Percentiles rank a stretch among this genome's conserved stretches.
Conservation (phyloP, 2,113 vertebrate genomes). For the Raja brachyura region DNA sequence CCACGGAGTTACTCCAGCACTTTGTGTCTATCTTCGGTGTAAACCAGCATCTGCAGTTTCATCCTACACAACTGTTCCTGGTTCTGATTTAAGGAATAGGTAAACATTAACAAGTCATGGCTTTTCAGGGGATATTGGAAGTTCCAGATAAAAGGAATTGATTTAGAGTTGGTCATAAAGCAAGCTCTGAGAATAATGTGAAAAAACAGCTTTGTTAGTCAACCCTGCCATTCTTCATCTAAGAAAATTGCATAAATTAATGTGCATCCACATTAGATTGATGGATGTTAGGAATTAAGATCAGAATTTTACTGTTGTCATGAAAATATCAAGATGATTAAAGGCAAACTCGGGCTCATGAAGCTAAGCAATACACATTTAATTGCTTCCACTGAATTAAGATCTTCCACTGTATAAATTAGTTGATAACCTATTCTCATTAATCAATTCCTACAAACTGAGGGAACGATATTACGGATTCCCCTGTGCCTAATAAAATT, state of each 20-base stretch:
- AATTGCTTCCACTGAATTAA: constrained; percentile 13
- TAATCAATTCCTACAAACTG: not conserved
- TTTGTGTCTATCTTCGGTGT: too few relatives aligned
- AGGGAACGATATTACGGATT: not conserved
- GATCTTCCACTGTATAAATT: constrained; percentile 16
- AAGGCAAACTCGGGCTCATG: not conserved
- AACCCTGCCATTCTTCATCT: not conserved
- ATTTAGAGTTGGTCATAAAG: not conserved
- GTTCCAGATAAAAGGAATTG: too few relatives aligned
- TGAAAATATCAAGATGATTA: constrained; percentile 10
- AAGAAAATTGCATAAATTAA: not conserved
- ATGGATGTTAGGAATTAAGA: not conserved
- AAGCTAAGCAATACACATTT: not conserved
- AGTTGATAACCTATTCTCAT: constrained; percentile 3
- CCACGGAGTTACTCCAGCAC: too few relatives aligned
- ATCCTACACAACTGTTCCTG: too few relatives aligned
- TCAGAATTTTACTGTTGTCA: not conserved
- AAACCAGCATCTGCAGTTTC: too few relatives aligned
- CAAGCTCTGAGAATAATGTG: not conserved
- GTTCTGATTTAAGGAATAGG: not conserved
- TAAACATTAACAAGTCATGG: not conserved
- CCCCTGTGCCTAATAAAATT: not conserved
- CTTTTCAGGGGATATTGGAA: not conserved
- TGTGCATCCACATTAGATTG: not conserved
- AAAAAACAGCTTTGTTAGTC: not conserved